A percentile compares a stretch with the other conserved stretches of the same genome.
phyloP scores from a whole-genome alignment of 2,797 vertebrate genomes.

The Euphonia xanthogaster region DNA sequence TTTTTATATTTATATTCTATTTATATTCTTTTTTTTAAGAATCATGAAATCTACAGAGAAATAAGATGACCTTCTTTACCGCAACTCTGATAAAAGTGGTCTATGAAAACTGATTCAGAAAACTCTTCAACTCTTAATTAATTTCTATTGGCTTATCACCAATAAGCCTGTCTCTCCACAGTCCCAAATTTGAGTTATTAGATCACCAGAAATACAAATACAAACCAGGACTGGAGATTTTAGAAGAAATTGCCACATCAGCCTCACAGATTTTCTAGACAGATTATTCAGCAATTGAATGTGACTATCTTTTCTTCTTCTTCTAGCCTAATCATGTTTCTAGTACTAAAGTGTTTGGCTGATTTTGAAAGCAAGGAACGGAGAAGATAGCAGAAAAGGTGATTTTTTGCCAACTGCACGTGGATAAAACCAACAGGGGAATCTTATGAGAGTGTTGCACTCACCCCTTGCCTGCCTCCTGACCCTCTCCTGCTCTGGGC shows the following conservation, averaged over 20 bases:
- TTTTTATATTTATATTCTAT: not conserved
- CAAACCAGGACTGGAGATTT: not conserved
- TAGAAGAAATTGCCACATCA: not conserved
- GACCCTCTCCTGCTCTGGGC: not conserved
- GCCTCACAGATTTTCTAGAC: not conserved
- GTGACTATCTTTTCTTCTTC: not conserved
- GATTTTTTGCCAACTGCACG: fast-evolving
- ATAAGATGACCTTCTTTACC: not conserved
- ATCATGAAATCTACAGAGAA: not conserved
- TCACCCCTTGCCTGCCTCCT: not conserved
- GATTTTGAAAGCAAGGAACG: not conserved
- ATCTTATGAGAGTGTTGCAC: not conserved
- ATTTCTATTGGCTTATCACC: not conserved
- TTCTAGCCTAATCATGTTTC: not conserved
- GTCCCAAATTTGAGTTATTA: not conserved
- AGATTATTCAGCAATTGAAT: not conserved
- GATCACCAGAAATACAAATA: not conserved
- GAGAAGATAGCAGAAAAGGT: not conserved
- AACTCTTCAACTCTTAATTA: not conserved
- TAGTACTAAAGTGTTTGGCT: not conserved
- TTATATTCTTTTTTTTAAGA: not conserved
- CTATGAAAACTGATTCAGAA: not conserved
- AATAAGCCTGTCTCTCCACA: not conserved
- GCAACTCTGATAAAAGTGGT: not conserved
- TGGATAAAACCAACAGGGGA: not conserved